A percentile compares a stretch with the other conserved stretches of the same genome.
These are phyloP conservation scores for Diplazon laetatorius DNA, from an alignment of 2,888 invertebrate species.

Conservation along the genomic window DNA sequence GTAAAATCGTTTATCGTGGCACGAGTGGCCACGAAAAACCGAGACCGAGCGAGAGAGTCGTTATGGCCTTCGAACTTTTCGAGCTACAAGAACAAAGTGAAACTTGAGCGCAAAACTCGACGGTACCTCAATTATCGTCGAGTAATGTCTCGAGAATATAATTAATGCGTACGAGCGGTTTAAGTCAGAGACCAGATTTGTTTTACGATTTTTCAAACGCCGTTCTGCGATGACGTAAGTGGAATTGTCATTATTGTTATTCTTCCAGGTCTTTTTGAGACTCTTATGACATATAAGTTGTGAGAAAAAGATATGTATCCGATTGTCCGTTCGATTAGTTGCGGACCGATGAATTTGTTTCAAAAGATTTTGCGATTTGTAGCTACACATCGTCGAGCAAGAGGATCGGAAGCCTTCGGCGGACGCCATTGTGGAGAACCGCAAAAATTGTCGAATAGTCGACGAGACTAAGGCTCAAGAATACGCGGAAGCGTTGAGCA, in stretches of 20 bases:
- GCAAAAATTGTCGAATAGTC: conserved; percentile 17
- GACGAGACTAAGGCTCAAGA: neutral
- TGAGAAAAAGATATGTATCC: neutral
- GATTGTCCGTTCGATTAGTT: conserved; percentile 51
- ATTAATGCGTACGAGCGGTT: conserved; percentile 37
- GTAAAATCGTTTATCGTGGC: conserved; percentile 10
- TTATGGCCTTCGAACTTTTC: conserved; percentile 48
- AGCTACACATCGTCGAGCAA: neutral
- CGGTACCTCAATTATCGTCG: conserved; percentile 16
- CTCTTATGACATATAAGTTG: no score
- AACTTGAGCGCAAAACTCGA: conserved; percentile 6
- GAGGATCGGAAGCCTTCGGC: neutral
- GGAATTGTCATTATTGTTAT: neutral
- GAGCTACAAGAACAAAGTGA: conserved; percentile 17
- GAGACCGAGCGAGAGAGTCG: conserved; percentile 34
- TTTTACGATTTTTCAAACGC: conserved; percentile 49
- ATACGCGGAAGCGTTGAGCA: conserved; percentile 38
- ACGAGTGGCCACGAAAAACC: conserved; percentile 2
- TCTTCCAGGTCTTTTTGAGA: neutral
- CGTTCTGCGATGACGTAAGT: conserved; percentile 11
- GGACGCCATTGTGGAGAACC: conserved; percentile 50
- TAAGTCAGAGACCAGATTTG: conserved; percentile 41
- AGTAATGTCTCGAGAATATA: conserved; percentile 39
- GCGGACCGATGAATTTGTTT: conserved; percentile 40
- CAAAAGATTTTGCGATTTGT: neutral